A percentile compares a stretch with the other conserved stretches of the same genome.
These are phyloP conservation scores for Maniola jurtina DNA, from an alignment of 1,140 invertebrate genomes.

Conservation along the genomic window DNA sequence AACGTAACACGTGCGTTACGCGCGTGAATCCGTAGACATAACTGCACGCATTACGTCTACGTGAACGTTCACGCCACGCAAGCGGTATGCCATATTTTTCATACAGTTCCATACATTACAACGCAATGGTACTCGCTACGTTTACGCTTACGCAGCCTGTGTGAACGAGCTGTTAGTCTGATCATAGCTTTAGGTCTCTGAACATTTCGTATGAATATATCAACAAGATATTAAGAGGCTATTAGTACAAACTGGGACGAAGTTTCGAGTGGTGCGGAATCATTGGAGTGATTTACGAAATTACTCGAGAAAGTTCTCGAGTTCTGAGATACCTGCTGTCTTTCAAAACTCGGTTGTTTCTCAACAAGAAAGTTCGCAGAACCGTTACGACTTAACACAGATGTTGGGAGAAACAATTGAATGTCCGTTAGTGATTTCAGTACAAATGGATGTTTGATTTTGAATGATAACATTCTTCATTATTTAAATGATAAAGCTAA, in stretches of 20 bases:
- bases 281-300: slow-evolving; percentile 10
- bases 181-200: neutral
- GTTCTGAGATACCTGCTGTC: slow-evolving; percentile 5
- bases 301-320: neutral
- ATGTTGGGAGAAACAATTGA: slow-evolving; percentile 1
- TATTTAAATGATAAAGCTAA: no score
- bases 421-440: neutral
- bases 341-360: neutral
- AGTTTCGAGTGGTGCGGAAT: slow-evolving; percentile 6
- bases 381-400: slow-evolving; percentile 5
- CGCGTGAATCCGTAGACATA: no score
- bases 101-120: no score
- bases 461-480: neutral
- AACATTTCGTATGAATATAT: slow-evolving; percentile 11
- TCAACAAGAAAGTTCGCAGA: slow-evolving; percentile 10
- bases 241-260: slow-evolving; percentile 9
- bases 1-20: no score
- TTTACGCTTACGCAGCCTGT: no score
- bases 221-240: slow-evolving; percentile 5
- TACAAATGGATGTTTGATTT: neutral
- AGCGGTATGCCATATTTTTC: no score
- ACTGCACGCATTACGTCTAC: no score
- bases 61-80: no score
- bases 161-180: no score
- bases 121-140: no score